Conservation (phyloP, 2,797 vertebrate genomes). For the Etheostoma perlongum region DNA sequence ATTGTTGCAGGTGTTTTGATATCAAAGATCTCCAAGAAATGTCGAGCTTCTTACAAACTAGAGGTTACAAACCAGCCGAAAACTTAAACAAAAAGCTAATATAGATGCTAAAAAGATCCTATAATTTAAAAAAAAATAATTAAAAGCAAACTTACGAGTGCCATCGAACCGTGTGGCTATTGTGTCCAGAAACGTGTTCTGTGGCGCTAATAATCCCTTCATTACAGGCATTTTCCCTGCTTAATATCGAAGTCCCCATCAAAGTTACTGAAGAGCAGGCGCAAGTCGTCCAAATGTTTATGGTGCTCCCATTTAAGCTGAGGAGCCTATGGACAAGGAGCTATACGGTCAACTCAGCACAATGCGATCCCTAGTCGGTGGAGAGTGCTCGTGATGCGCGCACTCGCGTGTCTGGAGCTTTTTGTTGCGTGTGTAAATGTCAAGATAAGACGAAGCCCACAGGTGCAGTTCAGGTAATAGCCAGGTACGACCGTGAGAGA, state of each 20-base stretch:
- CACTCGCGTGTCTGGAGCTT: conserved; percentile 48
- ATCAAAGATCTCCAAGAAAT: not conserved
- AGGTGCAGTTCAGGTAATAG: conserved; percentile 81
- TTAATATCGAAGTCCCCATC: conserved; percentile 93
- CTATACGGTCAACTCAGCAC: conserved; percentile 71
- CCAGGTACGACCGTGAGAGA: conserved; percentile 49
- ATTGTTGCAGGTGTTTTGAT: conserved; percentile 22
- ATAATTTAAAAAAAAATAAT: conserved; percentile 13
- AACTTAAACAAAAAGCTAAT: not conserved
- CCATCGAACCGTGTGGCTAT: conserved; percentile 99
- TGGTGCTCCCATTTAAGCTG: conserved; percentile 58
- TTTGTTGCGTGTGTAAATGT: conserved; percentile 55
- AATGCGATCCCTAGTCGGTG: conserved; percentile 53
- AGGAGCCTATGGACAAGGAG: conserved; percentile 35
- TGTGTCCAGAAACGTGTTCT: conserved; percentile 99
- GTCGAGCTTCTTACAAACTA: not conserved
- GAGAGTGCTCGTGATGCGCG: conserved; percentile 68
- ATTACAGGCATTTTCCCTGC: conserved; percentile 98
- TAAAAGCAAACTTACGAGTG: conserved; percentile 93
- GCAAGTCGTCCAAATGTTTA: conserved; percentile 64
- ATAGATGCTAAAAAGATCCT: not conserved
- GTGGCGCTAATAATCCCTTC: conserved; percentile 98
- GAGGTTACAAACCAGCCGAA: not conserved
- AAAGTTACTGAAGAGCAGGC: conserved; percentile 85
- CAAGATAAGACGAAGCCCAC: conserved; percentile 64